Conservation (phyloP, 2,113 vertebrate genomes). For the Cryptomyrus ogoouensis region DNA sequence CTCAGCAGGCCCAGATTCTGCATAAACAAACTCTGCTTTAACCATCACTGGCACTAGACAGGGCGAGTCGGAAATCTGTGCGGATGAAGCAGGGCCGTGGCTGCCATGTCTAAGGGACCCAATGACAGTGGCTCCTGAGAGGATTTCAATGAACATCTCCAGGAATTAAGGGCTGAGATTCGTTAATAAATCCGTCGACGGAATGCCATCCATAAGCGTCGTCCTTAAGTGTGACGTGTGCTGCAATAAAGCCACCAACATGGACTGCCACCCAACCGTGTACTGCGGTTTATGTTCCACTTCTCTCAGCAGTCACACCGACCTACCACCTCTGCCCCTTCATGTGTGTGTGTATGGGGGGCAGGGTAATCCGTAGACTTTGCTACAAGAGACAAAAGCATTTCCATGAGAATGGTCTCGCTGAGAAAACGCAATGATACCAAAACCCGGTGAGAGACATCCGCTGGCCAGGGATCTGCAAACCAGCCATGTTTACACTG, state of each 20-base stretch:
- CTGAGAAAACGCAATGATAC: background rate
- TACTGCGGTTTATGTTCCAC: background rate
- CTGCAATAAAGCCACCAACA: background rate
- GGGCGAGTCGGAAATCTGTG: background rate
- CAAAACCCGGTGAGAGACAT: background rate
- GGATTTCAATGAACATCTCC: background rate
- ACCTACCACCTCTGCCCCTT: background rate
- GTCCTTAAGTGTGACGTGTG: background rate
- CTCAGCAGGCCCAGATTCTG: background rate
- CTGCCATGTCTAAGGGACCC: background rate
- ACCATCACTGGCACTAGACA: background rate
- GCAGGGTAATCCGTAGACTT: background rate
- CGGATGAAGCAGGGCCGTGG: background rate
- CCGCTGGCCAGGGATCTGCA: background rate
- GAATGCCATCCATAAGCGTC: background rate
- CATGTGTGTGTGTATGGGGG: background rate
- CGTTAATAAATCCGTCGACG: background rate
- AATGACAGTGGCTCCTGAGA: background rate
- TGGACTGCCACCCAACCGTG: background rate
- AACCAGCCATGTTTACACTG: background rate
- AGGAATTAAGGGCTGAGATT: background rate
- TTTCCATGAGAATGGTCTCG: background rate
- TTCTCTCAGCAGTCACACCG: background rate
- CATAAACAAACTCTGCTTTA: conserved; percentile 2
- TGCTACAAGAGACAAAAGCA: background rate